Evolutionary conservation across 2,797 vertebrate genomes (phyloP), one percentile per base, ranked within the genome.

Genomic region (Monodelphis domestica): DNA sequence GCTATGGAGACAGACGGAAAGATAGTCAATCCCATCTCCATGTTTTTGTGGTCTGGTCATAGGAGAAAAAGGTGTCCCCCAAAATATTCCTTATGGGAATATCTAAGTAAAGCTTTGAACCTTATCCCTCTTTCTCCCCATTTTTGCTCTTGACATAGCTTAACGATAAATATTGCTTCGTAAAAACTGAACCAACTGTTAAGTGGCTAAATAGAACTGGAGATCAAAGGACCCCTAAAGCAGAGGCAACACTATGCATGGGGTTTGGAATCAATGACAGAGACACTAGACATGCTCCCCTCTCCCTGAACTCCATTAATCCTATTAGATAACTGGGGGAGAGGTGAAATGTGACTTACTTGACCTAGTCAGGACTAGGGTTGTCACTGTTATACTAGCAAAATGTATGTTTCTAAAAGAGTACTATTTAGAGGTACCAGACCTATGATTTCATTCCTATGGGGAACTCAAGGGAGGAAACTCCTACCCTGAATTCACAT

Each of bases 41-140:
- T 89, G 24, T 89, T 92, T 92, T 89, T 54, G 87, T 94, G 54
- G 90, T 96, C 70, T 92, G 89, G 91, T 95, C 55, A 95, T 90
- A 29, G 84, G 92, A 93, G 90, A 54, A 28, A 50, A 91, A 94
- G 33, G 33, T 54, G 90, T 53, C 12, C n/a, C 24, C 53, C 53
- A 90, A n/a, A 90, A 92, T 59, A 24, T 24, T 45, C 63, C n/a
- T 70, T 38, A 38, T n/a, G 24, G n/a, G 15, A 70, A 70, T 3
- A 24, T 24, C n/a, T 78, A n/a, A 78, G 21, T 78, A 21, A 78
- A 78, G 63, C 70, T 78, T n/a, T 78, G 70, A 78, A 45, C 9
- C 38, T 78, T 45, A 45, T 10, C 38, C 38, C 17, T 78, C 21
- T 78, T 5, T 24, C 33, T n/a, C 70, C 70, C 30, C 38, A 78